Base-by-base conservation (phyloP, 2,113 vertebrate genomes). In the Peucedramus taeniatus region DNA sequence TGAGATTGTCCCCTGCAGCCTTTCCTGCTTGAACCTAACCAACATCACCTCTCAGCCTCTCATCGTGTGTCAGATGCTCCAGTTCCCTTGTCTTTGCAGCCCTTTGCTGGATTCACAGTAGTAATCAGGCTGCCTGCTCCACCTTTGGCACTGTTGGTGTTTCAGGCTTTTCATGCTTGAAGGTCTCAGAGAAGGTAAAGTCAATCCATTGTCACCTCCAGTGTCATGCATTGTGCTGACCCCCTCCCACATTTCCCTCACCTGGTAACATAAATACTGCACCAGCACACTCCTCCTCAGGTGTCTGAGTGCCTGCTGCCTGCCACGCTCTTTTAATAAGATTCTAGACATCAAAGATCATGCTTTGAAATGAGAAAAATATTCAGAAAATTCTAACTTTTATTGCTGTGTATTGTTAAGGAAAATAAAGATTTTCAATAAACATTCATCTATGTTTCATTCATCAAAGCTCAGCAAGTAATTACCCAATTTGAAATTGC, bases 61-160 rank as follows among this genome's bases (percentile, higher is more conserved):
- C 9, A 17, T 13, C 0, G 0, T 33, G 19, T 40, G n/a, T 30
- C 22, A 44, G 37, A 28, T 61, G 47, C 21, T 79, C 14, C 15
- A 35, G 5, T 66, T 57, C 27, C 31, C 15, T 71, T 22, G 7
- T n/a, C 28, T 60, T 35, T 79, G 42, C 47, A 14, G 31, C 53
- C 28, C n/a, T 75, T 75, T 49, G 18, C 37, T 42, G 37, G 40
- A 39, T 65, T 84, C 13, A 22, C 37, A 56, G n/a, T 12, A 33
- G 21, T 15, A 61, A 20, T 37, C 31, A 42, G 30, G 14, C 40
- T 69, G 17, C 8, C 13, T 39, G 24, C 9, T 63, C 15, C 15
- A 56, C 35, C 22, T 80, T 80, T 39, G 20, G 28, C 16, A 6
- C 11, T 5, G 2, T 3, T 82, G 50, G 6, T 6, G 11, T 7